Evolutionary conservation across 2,888 invertebrate genomes (phyloP).

Genomic region (Spodoptera exigua): DNA sequence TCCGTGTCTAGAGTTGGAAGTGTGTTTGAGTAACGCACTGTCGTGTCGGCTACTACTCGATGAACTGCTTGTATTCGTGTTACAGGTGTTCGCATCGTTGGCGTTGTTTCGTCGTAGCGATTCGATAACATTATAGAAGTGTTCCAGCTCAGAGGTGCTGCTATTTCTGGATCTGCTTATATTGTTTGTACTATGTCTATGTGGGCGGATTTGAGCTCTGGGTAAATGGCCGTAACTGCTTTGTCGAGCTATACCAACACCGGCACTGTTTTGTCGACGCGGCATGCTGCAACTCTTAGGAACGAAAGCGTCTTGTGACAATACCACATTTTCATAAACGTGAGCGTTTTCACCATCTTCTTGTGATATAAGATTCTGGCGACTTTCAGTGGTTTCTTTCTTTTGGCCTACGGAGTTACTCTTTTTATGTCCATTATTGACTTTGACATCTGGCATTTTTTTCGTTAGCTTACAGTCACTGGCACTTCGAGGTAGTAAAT

Average conservation of each 20-base stretch:
- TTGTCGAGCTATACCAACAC: conserved; percentile 77
- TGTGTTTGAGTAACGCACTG: conserved; percentile 56
- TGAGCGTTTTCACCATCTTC: conserved; percentile 81
- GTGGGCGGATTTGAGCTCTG: conserved; percentile 77
- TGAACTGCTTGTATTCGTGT: conserved; percentile 77
- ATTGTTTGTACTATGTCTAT: conserved; percentile 77
- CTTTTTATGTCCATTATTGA: conserved; percentile 79
- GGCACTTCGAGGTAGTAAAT: conserved; percentile 81
- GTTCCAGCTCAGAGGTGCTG: conserved; percentile 77
- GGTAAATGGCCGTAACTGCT: conserved; percentile 82
- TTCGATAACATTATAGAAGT: conserved; percentile 82
- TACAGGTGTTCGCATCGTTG: conserved; percentile 59
- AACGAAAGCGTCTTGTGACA: conserved; percentile 75
- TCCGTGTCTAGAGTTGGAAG: conserved; percentile 57
- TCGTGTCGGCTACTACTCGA: conserved; percentile 75
- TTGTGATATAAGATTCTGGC: conserved; percentile 82
- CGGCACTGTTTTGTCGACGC: conserved; percentile 75
- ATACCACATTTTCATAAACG: conserved; percentile 83
- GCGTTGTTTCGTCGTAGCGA: conserved; percentile 72
- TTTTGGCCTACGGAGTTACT: conserved; percentile 85
- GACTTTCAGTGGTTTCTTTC: conserved; percentile 84
- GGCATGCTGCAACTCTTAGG: conserved; percentile 87
- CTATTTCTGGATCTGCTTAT: conserved; percentile 72
- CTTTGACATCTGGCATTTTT: conserved; percentile 73
- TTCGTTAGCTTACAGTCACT: conserved; percentile 84